Percentiles rank a stretch among this genome's conserved stretches.
phyloP scores from a whole-genome alignment of 2,888 invertebrate genomes.

The Mythimna impura region DNA sequence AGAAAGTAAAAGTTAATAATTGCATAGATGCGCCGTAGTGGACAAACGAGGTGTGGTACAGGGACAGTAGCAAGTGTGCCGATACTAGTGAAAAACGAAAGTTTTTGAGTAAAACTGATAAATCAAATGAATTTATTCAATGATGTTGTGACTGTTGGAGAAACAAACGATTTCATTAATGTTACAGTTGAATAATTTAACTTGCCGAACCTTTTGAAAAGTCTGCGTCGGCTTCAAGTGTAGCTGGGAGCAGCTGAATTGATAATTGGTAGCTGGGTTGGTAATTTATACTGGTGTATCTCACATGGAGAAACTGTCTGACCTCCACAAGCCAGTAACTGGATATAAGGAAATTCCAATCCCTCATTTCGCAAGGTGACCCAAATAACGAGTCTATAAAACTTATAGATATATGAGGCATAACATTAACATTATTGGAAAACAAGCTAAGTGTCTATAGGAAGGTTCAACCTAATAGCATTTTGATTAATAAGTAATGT shows the following conservation, averaged over 20 bases:
- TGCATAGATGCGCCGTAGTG: conserved; percentile 74
- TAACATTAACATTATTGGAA: conserved; percentile 4
- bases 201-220: too few relatives aligned
- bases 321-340: too few relatives aligned
- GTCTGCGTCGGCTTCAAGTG: too few relatives aligned
- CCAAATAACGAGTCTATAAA: not conserved
- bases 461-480: conserved; percentile 6
- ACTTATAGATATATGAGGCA: not conserved
- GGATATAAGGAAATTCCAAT: not conserved
- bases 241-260: too few relatives aligned
- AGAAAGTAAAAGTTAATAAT: conserved; percentile 83
- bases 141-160: conserved; percentile 6
- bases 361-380: too few relatives aligned
- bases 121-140: conserved; percentile 31
- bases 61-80: conserved; percentile 54
- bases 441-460: not conserved
- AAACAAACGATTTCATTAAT: not conserved
- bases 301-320: too few relatives aligned
- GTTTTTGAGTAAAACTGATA: conserved; percentile 46
- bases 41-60: conserved; percentile 59
- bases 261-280: too few relatives aligned
- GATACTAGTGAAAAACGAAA: conserved; percentile 56
- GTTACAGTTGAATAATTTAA: not conserved
- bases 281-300: too few relatives aligned
- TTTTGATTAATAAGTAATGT: conserved; percentile 22